These are phyloP conservation scores for Sycophila sp. DNA, from an alignment of 1,140 invertebrate species.

Conservation along the genomic window DNA sequence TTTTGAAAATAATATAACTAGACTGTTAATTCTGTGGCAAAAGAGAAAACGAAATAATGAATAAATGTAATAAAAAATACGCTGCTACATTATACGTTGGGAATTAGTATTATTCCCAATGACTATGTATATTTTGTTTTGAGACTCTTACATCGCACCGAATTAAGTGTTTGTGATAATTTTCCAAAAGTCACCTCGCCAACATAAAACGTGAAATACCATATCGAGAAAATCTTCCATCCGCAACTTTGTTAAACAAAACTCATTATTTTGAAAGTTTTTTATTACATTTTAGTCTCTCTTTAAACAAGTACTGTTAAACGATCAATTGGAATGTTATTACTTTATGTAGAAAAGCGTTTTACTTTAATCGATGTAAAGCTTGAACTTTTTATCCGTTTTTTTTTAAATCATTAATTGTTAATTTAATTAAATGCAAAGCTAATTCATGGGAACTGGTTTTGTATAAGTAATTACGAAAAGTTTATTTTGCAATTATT, in stretches of 20 bases:
- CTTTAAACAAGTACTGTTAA: background rate
- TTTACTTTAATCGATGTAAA: background rate
- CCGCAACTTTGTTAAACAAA: background rate
- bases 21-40: conserved; percentile 7
- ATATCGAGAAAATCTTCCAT: background rate
- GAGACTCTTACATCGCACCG: conserved; percentile 9
- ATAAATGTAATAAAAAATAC: background rate
- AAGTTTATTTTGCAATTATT: conserved; percentile 7
- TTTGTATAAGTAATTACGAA: background rate
- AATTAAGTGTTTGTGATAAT: background rate
- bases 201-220: background rate
- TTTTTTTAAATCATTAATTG: background rate
- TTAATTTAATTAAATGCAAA: background rate
- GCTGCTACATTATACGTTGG: background rate
- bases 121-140: background rate
- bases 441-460: background rate
- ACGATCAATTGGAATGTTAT: background rate
- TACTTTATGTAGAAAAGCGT: background rate
- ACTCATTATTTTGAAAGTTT: background rate
- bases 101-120: background rate
- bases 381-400: conserved; percentile 7
- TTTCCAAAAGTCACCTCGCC: background rate
- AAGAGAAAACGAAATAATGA: conserved; percentile 1
- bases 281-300: background rate
- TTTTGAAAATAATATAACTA: background rate